Evolutionary conservation across 2,888 invertebrate genomes (phyloP), one percentile per base, ranked within the genome.

Genomic region (Melanchra persicariae): DNA sequence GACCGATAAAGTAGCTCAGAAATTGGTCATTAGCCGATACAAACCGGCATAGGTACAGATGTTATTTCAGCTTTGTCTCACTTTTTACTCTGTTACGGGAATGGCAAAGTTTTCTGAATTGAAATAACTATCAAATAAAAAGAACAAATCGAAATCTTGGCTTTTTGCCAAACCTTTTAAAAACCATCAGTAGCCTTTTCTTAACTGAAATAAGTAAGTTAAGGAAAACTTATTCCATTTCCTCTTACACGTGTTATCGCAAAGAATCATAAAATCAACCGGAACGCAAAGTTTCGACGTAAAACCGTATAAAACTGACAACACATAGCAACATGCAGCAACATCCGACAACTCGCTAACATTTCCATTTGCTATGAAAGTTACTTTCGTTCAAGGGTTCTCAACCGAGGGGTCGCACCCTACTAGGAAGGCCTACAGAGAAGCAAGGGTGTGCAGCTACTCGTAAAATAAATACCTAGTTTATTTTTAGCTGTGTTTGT

Each of bases 301-400:
- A 37, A 58, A 58, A 19, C 64, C 12, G 19, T 52, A 67, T 58
- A 79, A 61, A 73, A 57, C 52, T 61, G 67, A 47, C 60, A 49
- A 34, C 73, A 65, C 19, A 54, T 55, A 34, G 8, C 47, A 17
- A 30, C 51, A 37, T 37, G 12, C 24, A 55, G 43, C 49, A 49
- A 62, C 74, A 79, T 58, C 79, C 52, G 74, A 74, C 62, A 68
- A 74, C 61, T 79, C 51, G 30, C 12, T 37, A 68, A 45, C 57
- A 62, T 68, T 74, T 77, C 74, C 79, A 77, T 79, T 62, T 43
- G 61, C 52, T 61, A 45, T 62, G n/a, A 30, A 74, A 74, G 79
- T 79, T 68, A 34, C 22, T 72, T 47, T 3, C 37, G 55, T 15
- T 37, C 57, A 4, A 1, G 0, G 57, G 22, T 37, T 57, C 37